Conservation (phyloP, 37 sponge, comb jelly and placozoan species). For the Tethya wilhelma region DNA sequence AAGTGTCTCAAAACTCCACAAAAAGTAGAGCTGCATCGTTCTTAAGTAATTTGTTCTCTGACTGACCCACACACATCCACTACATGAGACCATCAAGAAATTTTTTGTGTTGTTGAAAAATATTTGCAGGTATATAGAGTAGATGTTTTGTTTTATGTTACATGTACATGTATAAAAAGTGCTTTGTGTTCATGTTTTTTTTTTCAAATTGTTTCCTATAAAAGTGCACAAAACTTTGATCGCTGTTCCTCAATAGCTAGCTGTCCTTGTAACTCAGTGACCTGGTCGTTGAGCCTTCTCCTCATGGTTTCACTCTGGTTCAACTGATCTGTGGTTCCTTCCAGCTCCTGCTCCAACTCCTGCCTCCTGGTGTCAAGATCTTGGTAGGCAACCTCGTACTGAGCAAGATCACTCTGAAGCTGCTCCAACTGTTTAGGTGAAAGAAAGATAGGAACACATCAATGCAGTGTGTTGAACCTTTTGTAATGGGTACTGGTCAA, state of each 20-base stretch:
- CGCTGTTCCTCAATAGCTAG: conserved; percentile 87
- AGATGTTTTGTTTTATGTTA: not conserved
- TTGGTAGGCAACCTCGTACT: conserved; percentile 68
- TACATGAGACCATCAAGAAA: not conserved
- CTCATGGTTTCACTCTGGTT: conserved; percentile 80
- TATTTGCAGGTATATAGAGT: not conserved
- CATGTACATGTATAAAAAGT: not conserved
- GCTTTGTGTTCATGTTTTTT: not conserved
- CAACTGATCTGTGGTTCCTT: conserved; percentile 42
- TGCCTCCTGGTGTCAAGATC: conserved; percentile 45
- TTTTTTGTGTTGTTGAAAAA: not conserved
- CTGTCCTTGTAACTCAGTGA: conserved; percentile 88
- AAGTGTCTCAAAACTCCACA: not conserved
- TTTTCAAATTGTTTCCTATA: conserved; percentile 6
- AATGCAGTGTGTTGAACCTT: not conserved
- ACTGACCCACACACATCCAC: not conserved
- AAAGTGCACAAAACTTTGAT: conserved; percentile 63
- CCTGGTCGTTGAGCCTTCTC: conserved; percentile 81
- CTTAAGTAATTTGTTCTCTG: not conserved
- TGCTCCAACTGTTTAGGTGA: conserved; percentile 53
- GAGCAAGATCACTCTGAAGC: conserved; percentile 41
- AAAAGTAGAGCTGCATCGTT: conserved; percentile 7
- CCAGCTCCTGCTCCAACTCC: conserved; percentile 58
- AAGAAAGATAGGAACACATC: not conserved
- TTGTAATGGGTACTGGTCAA: not conserved